phyloP scores from a whole-genome alignment of 2,888 invertebrate species.

The Hirtodrosophila cameraria region DNA sequence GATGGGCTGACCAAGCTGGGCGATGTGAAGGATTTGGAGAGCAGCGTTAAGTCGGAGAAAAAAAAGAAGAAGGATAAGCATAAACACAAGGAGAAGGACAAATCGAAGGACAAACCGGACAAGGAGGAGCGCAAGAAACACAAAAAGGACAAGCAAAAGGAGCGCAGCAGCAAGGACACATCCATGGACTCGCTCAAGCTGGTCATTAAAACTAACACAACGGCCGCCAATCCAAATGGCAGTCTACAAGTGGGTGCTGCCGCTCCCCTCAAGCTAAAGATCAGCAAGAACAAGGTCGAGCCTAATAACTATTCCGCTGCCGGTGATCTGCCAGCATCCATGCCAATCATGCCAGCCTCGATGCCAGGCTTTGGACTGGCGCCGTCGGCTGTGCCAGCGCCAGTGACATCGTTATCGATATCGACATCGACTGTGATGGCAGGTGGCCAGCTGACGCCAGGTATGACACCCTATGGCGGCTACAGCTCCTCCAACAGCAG shows the following conservation, averaged over 20 bases:
- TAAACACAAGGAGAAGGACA: slow-evolving; percentile 91
- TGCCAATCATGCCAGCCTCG: slow-evolving; percentile 24
- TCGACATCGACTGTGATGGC: neutral
- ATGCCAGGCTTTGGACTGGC: slow-evolving; percentile 36
- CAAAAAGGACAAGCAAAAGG: slow-evolving; percentile 87
- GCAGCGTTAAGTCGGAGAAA: slow-evolving; percentile 79
- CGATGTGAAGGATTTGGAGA: slow-evolving; percentile 52
- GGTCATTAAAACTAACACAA: slow-evolving; percentile 92
- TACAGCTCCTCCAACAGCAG: slow-evolving; percentile 24
- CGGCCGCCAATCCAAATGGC: slow-evolving; percentile 75
- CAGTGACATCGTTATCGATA: slow-evolving; percentile 10
- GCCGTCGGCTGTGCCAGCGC: slow-evolving; percentile 5
- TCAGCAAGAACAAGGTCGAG: slow-evolving; percentile 90
- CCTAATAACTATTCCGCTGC: slow-evolving; percentile 81
- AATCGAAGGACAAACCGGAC: slow-evolving; percentile 87
- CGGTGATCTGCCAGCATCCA: slow-evolving; percentile 15
- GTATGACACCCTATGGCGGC: slow-evolving; percentile 11
- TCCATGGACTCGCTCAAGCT: slow-evolving; percentile 85
- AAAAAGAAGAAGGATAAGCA: slow-evolving; percentile 92
- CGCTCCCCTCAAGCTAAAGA: slow-evolving; percentile 89
- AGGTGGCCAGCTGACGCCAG: neutral
- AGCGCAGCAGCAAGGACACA: slow-evolving; percentile 63
- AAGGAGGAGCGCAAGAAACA: slow-evolving; percentile 89
- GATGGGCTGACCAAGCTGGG: slow-evolving; percentile 53
- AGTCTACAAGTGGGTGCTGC: slow-evolving; percentile 49